Evolutionary conservation across 2,797 vertebrate genomes (phyloP), one percentile per base, ranked within the genome.

Genomic region (Synanceia verrucosa): DNA sequence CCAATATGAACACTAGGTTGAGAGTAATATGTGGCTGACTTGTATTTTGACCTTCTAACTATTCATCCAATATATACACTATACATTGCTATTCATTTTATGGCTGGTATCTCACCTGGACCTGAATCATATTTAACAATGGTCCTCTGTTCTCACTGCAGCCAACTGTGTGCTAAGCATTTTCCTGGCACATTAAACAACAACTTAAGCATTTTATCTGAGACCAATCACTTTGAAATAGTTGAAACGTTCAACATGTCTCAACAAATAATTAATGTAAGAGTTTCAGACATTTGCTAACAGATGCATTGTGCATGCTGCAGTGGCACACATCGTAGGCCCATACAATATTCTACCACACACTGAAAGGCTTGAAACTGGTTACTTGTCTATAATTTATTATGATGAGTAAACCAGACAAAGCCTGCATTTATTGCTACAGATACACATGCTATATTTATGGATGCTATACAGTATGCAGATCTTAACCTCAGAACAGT

Each of bases 11-110:
- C 3, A 33, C 43, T 16, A 58, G 19, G 36, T 46, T 66, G 16
- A 68, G 83, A 76, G 28, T 75, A 79, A 81, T 77, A 68, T 57
- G 41, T 14, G 43, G 34, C 29, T 43, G 46, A 67, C 43, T 67
- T 69, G 59, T 80, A 73, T 56, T 84, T 71, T 77, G 69, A 85
- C 84, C 78, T 61, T 53, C 18, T 62, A 55, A 43, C 79, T 70
- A 78, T 82, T 57, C 37, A 75, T 83, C 53, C 66, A 41, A 44
- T 55, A 43, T 53, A 46, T 13, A 58, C 60, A 60, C 66, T 61
- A 50, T 51, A 37, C 3, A 1, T 24, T 8, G n/a, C 59, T 52
- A 65, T 80, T 31, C 29, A 65, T 71, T 65, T 46, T 57, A 71
- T 73, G 69, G 77, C 63, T 29, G n/a, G 19, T 69, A 65, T 60